Evolutionary conservation across 2,113 vertebrate genomes (phyloP).

Genomic region (Cebidichthys violaceus): DNA sequence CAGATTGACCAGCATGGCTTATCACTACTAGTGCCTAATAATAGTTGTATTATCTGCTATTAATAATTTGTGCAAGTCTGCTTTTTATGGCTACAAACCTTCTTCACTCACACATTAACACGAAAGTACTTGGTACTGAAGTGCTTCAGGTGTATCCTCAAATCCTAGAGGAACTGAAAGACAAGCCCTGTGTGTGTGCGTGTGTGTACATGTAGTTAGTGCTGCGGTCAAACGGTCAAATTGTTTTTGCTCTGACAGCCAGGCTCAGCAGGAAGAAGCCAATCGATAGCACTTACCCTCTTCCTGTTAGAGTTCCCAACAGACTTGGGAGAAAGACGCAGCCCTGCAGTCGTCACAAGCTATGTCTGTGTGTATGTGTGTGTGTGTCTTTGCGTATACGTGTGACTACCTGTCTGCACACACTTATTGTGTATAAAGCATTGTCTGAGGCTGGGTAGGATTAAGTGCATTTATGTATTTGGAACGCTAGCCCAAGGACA

Average conservation of each 20-base stretch:
- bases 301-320: slow-evolving; percentile 76
- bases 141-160: not conserved
- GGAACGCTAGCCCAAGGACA: slow-evolving; percentile 37
- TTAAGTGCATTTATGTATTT: slow-evolving; percentile 43
- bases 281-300: slow-evolving; percentile 83
- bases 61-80: not conserved
- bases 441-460: slow-evolving; percentile 36
- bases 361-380: slow-evolving; percentile 18
- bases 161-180: slow-evolving; percentile 14
- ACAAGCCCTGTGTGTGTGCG: slow-evolving; percentile 13
- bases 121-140: not conserved
- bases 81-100: not conserved
- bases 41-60: not conserved
- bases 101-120: not conserved
- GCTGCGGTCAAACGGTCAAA: slow-evolving; percentile 67
- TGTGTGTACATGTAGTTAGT: slow-evolving; percentile 37
- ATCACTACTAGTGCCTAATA: not conserved
- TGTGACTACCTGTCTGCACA: slow-evolving; percentile 29
- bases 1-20: not conserved
- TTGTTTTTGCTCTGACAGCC: slow-evolving; percentile 73
- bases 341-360: slow-evolving; percentile 54
- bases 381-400: slow-evolving; percentile 1
- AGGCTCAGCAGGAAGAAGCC: slow-evolving; percentile 75
- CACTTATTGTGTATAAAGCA: slow-evolving; percentile 33
- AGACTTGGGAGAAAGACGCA: slow-evolving; percentile 55